These are phyloP conservation scores for Emmelina monodactyla DNA, from an alignment of 2,888 invertebrate species.

Conservation along the genomic window DNA sequence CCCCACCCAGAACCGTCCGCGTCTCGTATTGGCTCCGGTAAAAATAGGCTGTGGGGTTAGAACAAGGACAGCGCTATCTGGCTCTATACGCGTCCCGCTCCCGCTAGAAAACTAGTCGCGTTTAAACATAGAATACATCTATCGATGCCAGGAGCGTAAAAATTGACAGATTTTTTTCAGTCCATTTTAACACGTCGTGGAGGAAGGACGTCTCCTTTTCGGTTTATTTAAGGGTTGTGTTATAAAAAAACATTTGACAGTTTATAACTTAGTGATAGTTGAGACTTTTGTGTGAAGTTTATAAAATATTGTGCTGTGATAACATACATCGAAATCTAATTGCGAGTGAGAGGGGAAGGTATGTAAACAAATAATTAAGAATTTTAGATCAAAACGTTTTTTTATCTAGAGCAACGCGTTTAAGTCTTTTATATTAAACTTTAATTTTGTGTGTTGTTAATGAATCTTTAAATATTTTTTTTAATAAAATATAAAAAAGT, in stretches of 20 bases:
- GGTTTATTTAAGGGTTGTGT: constrained; percentile 34
- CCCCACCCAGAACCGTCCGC: constrained; percentile 52
- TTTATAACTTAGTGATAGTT: constrained; percentile 12
- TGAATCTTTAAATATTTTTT: no score
- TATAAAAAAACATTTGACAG: not conserved
- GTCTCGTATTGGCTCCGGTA: constrained; percentile 46
- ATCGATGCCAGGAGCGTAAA: constrained; percentile 65
- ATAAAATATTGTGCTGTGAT: not conserved
- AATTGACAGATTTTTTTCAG: constrained; percentile 67
- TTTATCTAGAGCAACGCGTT: not conserved
- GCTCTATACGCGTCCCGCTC: constrained; percentile 25
- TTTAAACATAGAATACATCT: constrained; percentile 60
- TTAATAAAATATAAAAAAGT: no score
- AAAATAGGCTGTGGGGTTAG: constrained; percentile 59
- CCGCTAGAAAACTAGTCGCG: constrained; percentile 49
- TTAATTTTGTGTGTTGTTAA: no score
- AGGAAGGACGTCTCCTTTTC: constrained; percentile 1
- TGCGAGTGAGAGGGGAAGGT: not conserved
- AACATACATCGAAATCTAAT: no score
- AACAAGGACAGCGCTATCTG: constrained; percentile 37
- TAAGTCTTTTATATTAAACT: not conserved
- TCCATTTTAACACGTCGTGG: constrained; percentile 39
- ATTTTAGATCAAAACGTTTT: not conserved
- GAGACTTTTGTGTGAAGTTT: not conserved
- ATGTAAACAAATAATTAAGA: not conserved